phyloP scores from a whole-genome alignment of 2,113 vertebrate genomes.

The Drymodes brunneopygia region DNA sequence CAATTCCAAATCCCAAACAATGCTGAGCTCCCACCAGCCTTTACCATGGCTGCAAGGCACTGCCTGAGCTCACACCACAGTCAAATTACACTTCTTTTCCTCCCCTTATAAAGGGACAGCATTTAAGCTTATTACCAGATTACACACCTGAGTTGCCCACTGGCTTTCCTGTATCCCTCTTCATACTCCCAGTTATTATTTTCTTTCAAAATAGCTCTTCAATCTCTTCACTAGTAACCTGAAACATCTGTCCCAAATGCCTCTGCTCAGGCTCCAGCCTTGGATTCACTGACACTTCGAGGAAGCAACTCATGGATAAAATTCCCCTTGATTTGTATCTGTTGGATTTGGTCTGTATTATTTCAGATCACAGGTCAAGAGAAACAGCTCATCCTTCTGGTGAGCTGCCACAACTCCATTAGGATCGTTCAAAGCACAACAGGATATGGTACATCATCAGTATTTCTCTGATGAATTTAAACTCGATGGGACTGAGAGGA shows the following conservation, averaged over 20 bases:
- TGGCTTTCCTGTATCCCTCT: background rate
- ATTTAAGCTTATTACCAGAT: background rate
- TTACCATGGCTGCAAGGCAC: background rate
- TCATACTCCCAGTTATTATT: background rate
- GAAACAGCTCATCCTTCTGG: slow-evolving; percentile 21
- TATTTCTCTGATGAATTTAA: slow-evolving; percentile 11
- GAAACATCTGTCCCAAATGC: background rate
- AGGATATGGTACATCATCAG: background rate
- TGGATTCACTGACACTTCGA: background rate
- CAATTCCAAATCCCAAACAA: background rate
- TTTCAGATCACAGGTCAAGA: background rate
- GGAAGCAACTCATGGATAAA: background rate
- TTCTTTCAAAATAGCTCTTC: background rate
- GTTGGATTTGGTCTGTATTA: background rate
- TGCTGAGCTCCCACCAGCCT: background rate
- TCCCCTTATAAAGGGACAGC: background rate
- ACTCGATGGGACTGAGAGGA: background rate
- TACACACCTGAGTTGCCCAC: background rate
- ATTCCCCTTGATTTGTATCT: background rate
- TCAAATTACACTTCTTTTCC: background rate
- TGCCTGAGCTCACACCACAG: background rate
- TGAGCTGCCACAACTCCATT: background rate
- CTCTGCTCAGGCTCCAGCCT: background rate
- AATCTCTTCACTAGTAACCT: background rate
- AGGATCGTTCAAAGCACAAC: slow-evolving; percentile 2